Evolutionary conservation across 2,797 vertebrate species (phyloP).

Genomic region (Manis crassicaudata): DNA sequence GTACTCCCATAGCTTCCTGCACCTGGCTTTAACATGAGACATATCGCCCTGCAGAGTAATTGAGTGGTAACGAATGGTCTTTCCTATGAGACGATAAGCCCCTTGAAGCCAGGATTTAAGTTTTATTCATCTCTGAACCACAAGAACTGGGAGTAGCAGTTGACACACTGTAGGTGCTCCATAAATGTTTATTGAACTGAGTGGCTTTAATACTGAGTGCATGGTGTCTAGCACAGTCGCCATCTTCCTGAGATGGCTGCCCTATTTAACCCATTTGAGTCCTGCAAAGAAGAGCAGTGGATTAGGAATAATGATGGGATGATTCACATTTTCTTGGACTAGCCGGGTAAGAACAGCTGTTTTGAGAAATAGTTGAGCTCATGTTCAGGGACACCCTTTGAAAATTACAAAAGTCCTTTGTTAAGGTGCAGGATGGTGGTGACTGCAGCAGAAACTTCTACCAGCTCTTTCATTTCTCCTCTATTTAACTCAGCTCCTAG

Average conservation of each 20-base stretch:
- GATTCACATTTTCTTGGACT: neutral
- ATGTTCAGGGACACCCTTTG: neutral
- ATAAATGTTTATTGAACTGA: neutral
- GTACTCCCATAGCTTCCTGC: neutral
- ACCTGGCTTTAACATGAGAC: neutral
- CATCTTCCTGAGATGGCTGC: neutral
- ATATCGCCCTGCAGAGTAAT: neutral
- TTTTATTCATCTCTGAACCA: neutral
- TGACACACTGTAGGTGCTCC: neutral
- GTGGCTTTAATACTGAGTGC: neutral
- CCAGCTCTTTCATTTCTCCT: neutral
- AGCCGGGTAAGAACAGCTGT: neutral
- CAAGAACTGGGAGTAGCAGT: neutral
- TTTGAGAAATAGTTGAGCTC: neutral
- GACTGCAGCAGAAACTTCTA: neutral
- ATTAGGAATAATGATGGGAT: neutral
- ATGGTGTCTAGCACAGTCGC: too few relatives aligned
- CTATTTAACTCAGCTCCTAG: neutral
- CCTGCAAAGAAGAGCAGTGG: neutral
- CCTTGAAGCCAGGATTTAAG: neutral
- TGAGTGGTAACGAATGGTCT: too few relatives aligned
- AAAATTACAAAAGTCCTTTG: neutral
- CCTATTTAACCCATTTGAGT: neutral
- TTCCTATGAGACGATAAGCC: neutral
- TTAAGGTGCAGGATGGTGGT: neutral